Base-by-base conservation (phyloP, 37 sponge, comb jelly and placozoan species). In the Bolinopsis microptera region DNA sequence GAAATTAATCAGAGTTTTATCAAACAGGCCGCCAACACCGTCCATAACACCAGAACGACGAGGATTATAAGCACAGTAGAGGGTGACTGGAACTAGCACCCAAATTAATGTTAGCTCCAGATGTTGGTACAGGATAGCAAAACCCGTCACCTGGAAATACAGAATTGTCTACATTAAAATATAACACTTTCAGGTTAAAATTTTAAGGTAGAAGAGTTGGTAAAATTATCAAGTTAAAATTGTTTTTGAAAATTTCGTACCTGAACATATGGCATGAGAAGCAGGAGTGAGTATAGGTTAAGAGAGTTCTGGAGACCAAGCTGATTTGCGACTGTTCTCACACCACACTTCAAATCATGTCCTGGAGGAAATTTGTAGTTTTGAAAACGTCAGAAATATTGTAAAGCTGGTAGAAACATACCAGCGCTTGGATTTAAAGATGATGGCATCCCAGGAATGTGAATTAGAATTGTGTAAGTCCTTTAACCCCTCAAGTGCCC, bases 281-380 rank as follows among this genome's bases (percentile, higher is more conserved):
- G 90, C 30, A 86, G 61, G 3, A 23, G 0, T 39, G 90, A 24
- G 35, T 86, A 86, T 13, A 86, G 22, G 23, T 86, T 86, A 23
- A 86, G 90, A 18, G 90, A 38, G 9, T 38, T 41, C 26, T 40
- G 13, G 24, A 86, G 2, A 21, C 90, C 90, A 41, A 86, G 0
- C 36, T 41, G 41, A 27, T 86, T 86, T 24, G 90, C 61, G n/a
- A 86, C 18, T 5, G 90, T 86, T 3, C 30, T 39, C 0, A 86
- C 61, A 28, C 90, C 90, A 86, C 90, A 86, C 22, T 86, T 86
- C 90, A 86, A 86, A 86, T 86, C 90, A 41, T 86, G 41, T 18
- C 90, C 90, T 86, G 90, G 31, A 21, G 18, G 5, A 28, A 72
- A 72, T 67, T 22, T 67, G 68, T 21, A 13, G 68, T 67, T 13